A percentile compares a stretch with the other conserved stretches of the same genome.
These are phyloP conservation scores for Metallyticus violacea DNA, from an alignment of 2,888 invertebrate species.

Conservation along the genomic window DNA sequence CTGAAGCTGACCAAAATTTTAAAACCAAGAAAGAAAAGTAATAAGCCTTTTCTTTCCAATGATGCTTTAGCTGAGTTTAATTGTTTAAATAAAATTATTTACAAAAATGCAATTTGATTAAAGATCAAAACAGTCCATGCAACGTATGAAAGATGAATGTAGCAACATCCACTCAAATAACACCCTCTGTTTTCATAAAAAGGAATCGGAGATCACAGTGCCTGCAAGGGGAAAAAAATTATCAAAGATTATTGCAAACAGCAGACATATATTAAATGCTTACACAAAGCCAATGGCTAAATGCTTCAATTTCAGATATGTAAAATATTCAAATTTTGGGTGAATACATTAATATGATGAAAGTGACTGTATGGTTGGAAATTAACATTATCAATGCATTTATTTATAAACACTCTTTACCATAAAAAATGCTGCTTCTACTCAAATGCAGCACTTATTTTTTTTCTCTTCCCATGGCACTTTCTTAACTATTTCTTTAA, in stretches of 20 bases:
- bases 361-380: no score
- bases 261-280: not conserved
- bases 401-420: no score
- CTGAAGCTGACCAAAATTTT: not conserved
- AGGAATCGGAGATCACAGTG: not conserved
- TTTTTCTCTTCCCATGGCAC: no score
- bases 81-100: not conserved
- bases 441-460: no score
- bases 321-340: not conserved
- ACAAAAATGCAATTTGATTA: not conserved
- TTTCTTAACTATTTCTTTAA: no score
- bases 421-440: no score
- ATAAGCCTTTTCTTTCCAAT: no score
- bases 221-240: not conserved
- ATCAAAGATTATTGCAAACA: not conserved
- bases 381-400: no score
- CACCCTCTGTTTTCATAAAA: not conserved
- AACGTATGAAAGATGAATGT: not conserved
- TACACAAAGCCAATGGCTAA: not conserved
- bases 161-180: not conserved
- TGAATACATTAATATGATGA: not conserved
- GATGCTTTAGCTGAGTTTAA: not conserved
- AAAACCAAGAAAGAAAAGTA: not conserved
- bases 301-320: not conserved
- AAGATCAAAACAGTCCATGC: not conserved